Base-by-base conservation (phyloP, 2,113 vertebrate species). In the Aphyosemion australe region DNA sequence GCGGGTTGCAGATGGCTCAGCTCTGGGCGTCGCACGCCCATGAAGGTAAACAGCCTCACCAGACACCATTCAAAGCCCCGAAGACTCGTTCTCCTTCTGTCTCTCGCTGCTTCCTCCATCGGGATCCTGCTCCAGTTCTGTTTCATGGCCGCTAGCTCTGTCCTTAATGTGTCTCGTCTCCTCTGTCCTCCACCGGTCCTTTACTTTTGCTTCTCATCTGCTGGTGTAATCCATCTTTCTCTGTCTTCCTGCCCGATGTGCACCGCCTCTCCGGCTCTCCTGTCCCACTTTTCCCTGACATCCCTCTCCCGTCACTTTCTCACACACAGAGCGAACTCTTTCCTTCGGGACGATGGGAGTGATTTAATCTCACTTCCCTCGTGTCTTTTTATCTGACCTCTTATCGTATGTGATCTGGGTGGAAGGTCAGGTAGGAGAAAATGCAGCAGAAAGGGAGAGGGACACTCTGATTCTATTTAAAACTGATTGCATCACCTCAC, bases 1-100 rank as follows among this genome's bases (percentile, higher is more conserved):
- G 92, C 83, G 83, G 90, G 79, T 86, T 96, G 67, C 94, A 94
- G 80, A 94, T 95, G 94, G 91, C 93, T 55, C 93, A 95, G 81
- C 91, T 95, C 48, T 94, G 93, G 91, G 89, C 93, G 0, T 59
- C 86, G 6, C 91, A 92, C 4, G 78, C 92, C 79, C 93, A 92
- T 1, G 90, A 94, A 91, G 92, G 93, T 95, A 93, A 91, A 78
- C 32, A 11, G 0, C 37, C 41, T 48, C 18, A 4, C 16, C 32
- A 65, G n/a, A 79, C 46, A 57, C 19, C 26, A 26, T 26, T 26
- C 32, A 74, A 70, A 63, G 34, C 80, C 79, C 77, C 47, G 72
- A 76, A 82, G 87, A 78, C 63, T 46, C 13, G 74, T 73, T 66
- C 66, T 59, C 64, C 56, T 67, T 37, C 67, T 52, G 37, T 21